A percentile compares a stretch with the other conserved stretches of the same genome.
Evolutionary conservation across 2,113 vertebrate species (phyloP).

Genomic region (Sardina pilchardus): DNA sequence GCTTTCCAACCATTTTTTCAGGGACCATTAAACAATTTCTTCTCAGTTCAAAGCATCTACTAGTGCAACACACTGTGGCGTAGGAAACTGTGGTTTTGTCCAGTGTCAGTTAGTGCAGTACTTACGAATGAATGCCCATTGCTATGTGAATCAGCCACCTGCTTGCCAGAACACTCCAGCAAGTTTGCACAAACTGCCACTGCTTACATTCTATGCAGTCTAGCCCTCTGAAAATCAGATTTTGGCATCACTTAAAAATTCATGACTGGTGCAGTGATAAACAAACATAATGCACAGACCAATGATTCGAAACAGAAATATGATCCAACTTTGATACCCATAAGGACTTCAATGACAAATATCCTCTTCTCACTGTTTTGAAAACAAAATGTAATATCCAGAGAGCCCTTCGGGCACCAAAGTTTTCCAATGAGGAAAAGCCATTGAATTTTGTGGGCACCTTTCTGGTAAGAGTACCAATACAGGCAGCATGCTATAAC

Average conservation of each 20-base stretch:
- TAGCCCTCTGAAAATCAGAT: constrained; percentile 14
- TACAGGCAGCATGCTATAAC: not conserved
- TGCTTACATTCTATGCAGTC: constrained; percentile 33
- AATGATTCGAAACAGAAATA: constrained; percentile 6
- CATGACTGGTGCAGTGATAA: not conserved
- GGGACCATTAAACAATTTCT: constrained; percentile 9
- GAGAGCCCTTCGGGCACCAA: not conserved
- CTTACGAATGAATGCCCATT: constrained; percentile 25
- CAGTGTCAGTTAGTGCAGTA: constrained; percentile 9
- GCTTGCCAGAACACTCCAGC: not conserved
- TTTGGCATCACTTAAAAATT: not conserved
- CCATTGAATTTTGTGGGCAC: not conserved
- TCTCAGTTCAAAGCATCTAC: constrained; percentile 15
- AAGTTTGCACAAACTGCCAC: not conserved
- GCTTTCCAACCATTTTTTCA: constrained; percentile 26
- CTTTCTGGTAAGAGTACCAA: not conserved
- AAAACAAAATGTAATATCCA: not conserved
- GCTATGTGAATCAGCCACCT: constrained; percentile 18
- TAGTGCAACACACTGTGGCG: not conserved
- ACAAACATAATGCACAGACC: not conserved
- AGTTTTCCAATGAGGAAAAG: not conserved
- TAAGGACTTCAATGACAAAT: not conserved
- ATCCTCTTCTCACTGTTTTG: not conserved
- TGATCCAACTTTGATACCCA: not conserved
- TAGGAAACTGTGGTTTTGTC: constrained; percentile 4